These are phyloP conservation scores for Halcyon smyrnensis DNA, from an alignment of 2,797 vertebrate genomes.

Conservation along the genomic window DNA sequence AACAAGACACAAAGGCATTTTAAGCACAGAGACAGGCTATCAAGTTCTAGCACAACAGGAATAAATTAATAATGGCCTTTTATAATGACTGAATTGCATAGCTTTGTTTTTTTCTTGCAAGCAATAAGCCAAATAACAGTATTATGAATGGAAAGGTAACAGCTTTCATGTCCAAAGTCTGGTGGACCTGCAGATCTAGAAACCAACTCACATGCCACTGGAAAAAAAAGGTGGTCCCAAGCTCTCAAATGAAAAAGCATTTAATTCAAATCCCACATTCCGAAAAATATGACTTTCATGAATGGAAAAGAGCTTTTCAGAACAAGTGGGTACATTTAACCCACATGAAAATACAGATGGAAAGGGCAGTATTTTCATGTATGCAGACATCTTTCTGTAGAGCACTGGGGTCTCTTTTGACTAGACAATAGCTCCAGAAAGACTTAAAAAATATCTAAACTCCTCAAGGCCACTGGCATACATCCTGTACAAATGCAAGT, in stretches of 20 bases:
- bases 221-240: fast-evolving
- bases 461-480: background rate
- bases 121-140: background rate
- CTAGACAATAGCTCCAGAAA: background rate
- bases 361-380: background rate
- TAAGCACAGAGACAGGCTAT: constrained; percentile 60
- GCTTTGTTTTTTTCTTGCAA: constrained; percentile 23
- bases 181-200: background rate
- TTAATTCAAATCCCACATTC: background rate
- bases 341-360: background rate
- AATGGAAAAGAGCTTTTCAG: background rate
- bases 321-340: background rate
- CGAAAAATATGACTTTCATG: background rate
- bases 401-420: background rate
- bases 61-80: constrained; percentile 72
- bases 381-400: background rate
- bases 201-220: background rate
- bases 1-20: constrained; percentile 62
- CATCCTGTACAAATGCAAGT: background rate
- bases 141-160: background rate
- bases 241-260: background rate
- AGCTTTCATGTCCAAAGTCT: background rate
- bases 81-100: constrained; percentile 40
- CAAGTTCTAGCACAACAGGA: constrained; percentile 52
- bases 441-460: background rate